These are phyloP conservation scores for Podarcis siculus DNA, from an alignment of 2,797 vertebrate genomes.

Conservation along the genomic window DNA sequence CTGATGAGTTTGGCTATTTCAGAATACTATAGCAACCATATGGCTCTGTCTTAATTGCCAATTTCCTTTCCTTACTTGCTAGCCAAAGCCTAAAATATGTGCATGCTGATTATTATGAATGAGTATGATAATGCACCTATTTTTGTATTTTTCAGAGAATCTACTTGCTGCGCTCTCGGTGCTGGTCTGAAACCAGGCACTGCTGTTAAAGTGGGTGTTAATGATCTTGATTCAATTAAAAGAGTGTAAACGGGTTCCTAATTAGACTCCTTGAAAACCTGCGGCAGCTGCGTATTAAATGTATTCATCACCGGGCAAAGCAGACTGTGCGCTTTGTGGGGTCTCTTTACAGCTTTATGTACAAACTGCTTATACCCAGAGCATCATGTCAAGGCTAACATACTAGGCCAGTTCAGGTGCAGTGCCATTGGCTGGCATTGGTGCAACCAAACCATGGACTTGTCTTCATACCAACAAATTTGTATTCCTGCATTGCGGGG, in stretches of 20 bases:
- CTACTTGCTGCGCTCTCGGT: conserved; percentile 48
- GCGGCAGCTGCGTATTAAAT: conserved; percentile 36
- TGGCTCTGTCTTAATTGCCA: conserved; percentile 26
- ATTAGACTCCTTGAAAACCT: conserved; percentile 53
- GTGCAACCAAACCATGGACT: background rate
- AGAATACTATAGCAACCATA: conserved; percentile 23
- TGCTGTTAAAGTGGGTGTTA: conserved; percentile 58
- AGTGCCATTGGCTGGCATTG: background rate
- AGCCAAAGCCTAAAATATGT: conserved; percentile 28
- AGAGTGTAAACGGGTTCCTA: conserved; percentile 52
- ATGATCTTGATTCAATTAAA: conserved; percentile 55
- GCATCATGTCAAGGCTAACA: background rate
- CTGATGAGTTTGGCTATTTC: conserved; percentile 6
- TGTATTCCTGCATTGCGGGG: too few relatives aligned
- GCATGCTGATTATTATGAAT: conserved; percentile 55
- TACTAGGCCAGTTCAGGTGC: background rate
- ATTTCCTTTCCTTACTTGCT: conserved; percentile 52
- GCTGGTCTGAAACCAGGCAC: conserved; percentile 36
- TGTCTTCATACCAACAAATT: background rate
- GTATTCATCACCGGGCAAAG: conserved; percentile 20
- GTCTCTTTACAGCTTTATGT: background rate
- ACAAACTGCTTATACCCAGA: background rate
- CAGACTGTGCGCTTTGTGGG: background rate
- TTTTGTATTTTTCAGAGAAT: conserved; percentile 46
- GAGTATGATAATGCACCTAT: conserved; percentile 26